Evolutionary conservation across 2,797 vertebrate genomes (phyloP).

Genomic region (Caiman crocodilus): DNA sequence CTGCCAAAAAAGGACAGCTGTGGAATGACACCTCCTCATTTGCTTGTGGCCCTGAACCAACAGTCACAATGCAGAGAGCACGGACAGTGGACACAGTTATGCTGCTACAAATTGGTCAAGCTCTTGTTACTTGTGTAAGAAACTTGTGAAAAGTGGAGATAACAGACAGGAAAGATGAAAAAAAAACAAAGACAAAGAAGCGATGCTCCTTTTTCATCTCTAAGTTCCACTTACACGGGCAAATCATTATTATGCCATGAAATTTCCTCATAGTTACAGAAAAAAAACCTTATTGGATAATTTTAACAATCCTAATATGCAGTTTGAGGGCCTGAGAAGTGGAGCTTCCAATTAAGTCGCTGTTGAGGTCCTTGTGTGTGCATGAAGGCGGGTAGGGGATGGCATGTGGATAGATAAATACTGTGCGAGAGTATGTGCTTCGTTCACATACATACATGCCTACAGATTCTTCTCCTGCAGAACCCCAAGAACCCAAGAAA

Average conservation of each 20-base stretch:
- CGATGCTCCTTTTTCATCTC: background rate
- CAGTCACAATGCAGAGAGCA: background rate
- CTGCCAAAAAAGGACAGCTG: conserved; percentile 34
- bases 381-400: no score
- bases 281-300: background rate
- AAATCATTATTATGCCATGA: background rate
- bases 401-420: no score
- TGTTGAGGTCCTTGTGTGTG: background rate
- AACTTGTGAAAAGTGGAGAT: background rate
- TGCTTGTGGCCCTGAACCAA: background rate
- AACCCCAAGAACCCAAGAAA: background rate
- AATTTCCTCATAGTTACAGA: background rate
- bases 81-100: background rate
- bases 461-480: background rate
- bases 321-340: background rate
- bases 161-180: background rate
- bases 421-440: background rate
- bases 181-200: background rate
- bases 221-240: background rate
- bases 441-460: background rate
- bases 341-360: background rate
- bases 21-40: conserved; percentile 18
- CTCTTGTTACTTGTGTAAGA: conserved; percentile 13
- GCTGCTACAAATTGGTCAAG: background rate
- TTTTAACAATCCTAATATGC: background rate